A percentile compares a stretch with the other conserved stretches of the same genome.
Conservation (phyloP, 2,113 vertebrate species). For the Pundamilia nyererei region DNA sequence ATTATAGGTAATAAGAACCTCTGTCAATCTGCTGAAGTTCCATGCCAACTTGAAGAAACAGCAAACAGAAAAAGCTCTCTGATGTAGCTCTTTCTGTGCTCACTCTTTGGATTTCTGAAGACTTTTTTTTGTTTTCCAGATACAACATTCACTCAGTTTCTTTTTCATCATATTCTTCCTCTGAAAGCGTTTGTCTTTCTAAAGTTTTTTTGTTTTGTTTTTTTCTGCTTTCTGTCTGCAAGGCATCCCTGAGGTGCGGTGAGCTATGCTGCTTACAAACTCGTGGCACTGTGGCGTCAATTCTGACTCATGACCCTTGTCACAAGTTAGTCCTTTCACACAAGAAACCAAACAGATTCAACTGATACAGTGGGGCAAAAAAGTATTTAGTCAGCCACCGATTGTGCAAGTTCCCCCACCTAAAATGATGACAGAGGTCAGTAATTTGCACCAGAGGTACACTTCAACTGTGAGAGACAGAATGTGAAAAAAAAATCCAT, state of each 20-base stretch:
- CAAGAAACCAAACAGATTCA: background rate
- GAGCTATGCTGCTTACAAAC: background rate
- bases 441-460: no score
- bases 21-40: constrained; percentile 6
- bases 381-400: no score
- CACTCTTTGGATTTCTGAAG: background rate
- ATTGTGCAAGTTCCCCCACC: no score
- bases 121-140: background rate
- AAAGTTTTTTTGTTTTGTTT: background rate
- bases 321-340: constrained; percentile 9
- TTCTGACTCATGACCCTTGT: constrained; percentile 23
- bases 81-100: background rate
- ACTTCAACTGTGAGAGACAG: no score
- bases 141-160: background rate
- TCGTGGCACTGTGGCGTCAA: background rate
- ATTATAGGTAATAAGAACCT: constrained; percentile 30
- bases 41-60: background rate
- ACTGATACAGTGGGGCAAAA: no score
- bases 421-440: no score
- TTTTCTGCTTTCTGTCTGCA: background rate
- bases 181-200: background rate
- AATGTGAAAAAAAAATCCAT: no score
- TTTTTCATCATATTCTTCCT: background rate
- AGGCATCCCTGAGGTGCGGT: constrained; percentile 3
- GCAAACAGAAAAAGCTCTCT: background rate